Evolutionary conservation across 2,888 invertebrate species (phyloP), one percentile per base, ranked within the genome.

Genomic region (Melanargia galathea): DNA sequence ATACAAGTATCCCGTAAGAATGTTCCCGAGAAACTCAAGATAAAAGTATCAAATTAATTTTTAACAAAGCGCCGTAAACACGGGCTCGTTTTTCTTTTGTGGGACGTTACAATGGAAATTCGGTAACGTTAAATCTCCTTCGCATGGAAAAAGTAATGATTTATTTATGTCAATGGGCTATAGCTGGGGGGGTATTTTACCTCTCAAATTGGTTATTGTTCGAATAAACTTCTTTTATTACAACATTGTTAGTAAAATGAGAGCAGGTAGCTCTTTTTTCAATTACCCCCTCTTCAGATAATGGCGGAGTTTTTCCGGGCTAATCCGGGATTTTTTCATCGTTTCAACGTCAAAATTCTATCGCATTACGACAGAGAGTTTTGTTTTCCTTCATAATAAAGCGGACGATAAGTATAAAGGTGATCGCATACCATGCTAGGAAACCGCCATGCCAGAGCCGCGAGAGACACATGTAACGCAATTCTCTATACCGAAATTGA

Each of bases 111-210:
- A 91, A 90, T 90, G 88, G 84, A 87, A 86, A 85, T 84, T 87
- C 84, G 79, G 72, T 75, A 72, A 73, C 75, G 73, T 64, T 76
- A 78, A 80, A 76, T 76, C 75, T 76, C 72, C 71, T 71, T 73
- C 68, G 76, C 75, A 74, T 74, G 75, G 75, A 77, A 77, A 52
- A 81, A 80, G 86, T 86, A 90, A 90, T 90, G 87, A 91, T 90
- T 90, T 91, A 91, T 91, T 91, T 86, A 90, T 90, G 89, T 90
- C 90, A 90, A 90, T 90, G 87, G 86, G 78, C 82, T 76, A 77
- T 81, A 79, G 80, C 79, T 79, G 72, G 74, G 78, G 77, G 80
- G 83, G 75, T 58, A 22, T 89, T 90, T 89, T 86, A 80, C 78
- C 79, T 75, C 74, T 67, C 81, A 90, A 90, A 90, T 90, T 88